Evolutionary conservation across 2,113 vertebrate species (phyloP).

Genomic region (Saguinus midas): DNA sequence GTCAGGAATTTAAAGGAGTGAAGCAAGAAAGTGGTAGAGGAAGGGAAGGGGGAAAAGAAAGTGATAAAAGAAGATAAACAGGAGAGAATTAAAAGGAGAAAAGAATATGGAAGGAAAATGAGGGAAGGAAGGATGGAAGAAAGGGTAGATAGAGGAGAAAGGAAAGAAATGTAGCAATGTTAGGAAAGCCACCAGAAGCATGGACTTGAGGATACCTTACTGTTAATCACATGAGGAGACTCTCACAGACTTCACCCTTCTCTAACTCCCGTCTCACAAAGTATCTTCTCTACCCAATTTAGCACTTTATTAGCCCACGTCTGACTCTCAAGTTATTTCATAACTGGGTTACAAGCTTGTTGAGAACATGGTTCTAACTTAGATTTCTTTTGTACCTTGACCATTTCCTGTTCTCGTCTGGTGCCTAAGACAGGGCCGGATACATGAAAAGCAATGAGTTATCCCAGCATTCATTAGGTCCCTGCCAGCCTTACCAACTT

Average conservation of each 20-base stretch:
- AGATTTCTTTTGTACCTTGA: neutral
- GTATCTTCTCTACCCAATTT: neutral
- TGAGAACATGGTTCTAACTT: neutral
- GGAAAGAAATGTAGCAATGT: too few species aligned
- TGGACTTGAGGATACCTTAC: neutral
- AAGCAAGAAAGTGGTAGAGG: neutral
- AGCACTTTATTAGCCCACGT: neutral
- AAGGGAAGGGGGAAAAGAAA: neutral
- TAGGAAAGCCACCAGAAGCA: rapidly evolving
- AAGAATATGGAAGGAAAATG: neutral
- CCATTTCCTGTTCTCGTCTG: neutral
- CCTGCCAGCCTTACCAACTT: neutral
- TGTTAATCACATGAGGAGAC: rapidly evolving
- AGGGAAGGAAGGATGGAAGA: too few species aligned
- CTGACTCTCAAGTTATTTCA: neutral
- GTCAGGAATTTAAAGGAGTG: neutral
- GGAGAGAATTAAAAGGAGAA: neutral
- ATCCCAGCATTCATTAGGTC: neutral
- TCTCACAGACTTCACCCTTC: rapidly evolving
- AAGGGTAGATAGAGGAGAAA: neutral
- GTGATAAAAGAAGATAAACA: neutral
- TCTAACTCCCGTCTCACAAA: neutral
- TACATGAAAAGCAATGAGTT: neutral
- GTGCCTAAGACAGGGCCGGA: neutral
- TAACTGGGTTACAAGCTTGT: neutral